These are phyloP conservation scores for Pyrrhosoma nymphula DNA, from an alignment of 2,888 invertebrate species.

Conservation along the genomic window DNA sequence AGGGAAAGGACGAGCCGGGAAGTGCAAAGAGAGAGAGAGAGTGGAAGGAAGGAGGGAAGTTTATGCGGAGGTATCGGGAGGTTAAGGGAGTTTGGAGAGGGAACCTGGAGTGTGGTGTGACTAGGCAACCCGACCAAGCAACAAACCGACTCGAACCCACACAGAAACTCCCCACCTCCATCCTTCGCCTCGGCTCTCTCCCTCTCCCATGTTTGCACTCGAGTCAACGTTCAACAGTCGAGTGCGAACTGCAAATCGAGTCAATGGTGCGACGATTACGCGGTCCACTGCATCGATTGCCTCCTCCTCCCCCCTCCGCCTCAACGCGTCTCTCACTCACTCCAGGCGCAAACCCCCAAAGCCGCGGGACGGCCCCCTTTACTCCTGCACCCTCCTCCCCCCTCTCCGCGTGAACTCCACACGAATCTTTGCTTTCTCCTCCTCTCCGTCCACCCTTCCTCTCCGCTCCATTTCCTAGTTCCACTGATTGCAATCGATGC, in stretches of 20 bases:
- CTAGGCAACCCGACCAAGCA: slow-evolving; percentile 21
- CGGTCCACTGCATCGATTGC: slow-evolving; percentile 61
- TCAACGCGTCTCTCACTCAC: background rate
- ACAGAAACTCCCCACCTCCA: background rate
- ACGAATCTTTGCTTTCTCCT: background rate
- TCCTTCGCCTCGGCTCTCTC: background rate
- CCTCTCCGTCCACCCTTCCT: background rate
- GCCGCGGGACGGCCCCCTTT: background rate
- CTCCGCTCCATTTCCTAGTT: background rate
- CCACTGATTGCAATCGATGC: slow-evolving; percentile 11
- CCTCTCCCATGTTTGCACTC: slow-evolving; percentile 28
- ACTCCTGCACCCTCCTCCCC: background rate
- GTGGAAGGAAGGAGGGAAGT: background rate
- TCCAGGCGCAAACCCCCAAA: background rate
- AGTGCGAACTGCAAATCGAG: slow-evolving; percentile 66
- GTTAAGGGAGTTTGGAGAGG: background rate
- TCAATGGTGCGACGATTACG: slow-evolving; percentile 62
- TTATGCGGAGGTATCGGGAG: background rate
- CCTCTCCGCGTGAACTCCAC: background rate
- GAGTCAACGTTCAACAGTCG: slow-evolving; percentile 50
- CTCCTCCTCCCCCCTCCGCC: background rate
- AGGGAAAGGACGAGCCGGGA: background rate
- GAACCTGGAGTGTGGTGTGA: background rate
- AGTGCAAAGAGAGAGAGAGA: background rate
- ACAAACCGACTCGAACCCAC: slow-evolving; percentile 30